These are phyloP conservation scores for Argentina silus DNA, from an alignment of 2,797 vertebrate species.

Conservation along the genomic window DNA sequence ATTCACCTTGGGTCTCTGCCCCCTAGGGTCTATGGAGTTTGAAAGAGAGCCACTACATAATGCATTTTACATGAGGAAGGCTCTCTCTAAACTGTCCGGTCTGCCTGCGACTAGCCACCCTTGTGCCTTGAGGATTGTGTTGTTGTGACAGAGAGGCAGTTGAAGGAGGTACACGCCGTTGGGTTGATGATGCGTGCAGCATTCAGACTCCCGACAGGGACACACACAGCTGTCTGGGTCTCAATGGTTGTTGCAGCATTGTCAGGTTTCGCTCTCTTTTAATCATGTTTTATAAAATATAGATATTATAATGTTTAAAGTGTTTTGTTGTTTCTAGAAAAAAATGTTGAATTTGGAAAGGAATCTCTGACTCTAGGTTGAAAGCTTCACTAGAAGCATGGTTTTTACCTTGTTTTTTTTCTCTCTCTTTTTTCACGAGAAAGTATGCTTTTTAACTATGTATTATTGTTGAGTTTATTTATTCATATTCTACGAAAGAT, in stretches of 20 bases:
- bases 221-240: not conserved
- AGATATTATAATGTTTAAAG: not conserved
- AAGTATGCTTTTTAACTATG: not conserved
- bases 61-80: slow-evolving; percentile 1
- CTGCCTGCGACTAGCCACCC: not conserved
- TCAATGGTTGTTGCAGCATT: not conserved
- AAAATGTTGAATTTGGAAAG: too few species aligned
- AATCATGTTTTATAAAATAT: not conserved
- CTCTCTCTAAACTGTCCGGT: not conserved
- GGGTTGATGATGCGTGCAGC: not conserved
- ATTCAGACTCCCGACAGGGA: not conserved
- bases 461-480: not conserved
- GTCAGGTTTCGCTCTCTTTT: not conserved
- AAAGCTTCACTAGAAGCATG: too few species aligned
- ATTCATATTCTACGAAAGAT: not conserved
- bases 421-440: not conserved
- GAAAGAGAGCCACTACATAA: not conserved
- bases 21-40: not conserved
- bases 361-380: too few species aligned
- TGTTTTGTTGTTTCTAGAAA: too few species aligned
- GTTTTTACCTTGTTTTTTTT: not conserved
- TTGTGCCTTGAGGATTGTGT: not conserved
- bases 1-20: not conserved
- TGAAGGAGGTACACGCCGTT: not conserved
- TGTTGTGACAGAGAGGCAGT: slow-evolving; percentile 3